Conservation (phyloP, 2,113 vertebrate species). For the Periophthalmodon schlosseri region DNA sequence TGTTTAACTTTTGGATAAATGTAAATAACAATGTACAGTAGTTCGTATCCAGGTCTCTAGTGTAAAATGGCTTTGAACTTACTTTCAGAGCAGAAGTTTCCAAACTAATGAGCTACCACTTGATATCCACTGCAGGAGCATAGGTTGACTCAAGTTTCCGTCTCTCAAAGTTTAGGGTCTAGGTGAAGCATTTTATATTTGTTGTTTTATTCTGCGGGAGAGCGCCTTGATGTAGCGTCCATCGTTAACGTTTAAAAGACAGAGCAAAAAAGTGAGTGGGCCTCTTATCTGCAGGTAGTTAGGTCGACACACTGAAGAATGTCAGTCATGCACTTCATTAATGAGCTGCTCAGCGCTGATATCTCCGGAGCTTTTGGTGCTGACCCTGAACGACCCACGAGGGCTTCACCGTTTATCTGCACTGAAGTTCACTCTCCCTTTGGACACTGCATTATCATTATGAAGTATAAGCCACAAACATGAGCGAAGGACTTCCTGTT, state of each 20-base stretch:
- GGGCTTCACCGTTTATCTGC: slow-evolving; percentile 40
- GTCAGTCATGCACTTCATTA: slow-evolving; percentile 34
- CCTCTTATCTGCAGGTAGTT: slow-evolving; percentile 15
- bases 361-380: slow-evolving; percentile 30
- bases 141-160: neutral
- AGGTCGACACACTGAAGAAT: slow-evolving; percentile 15
- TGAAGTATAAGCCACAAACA: slow-evolving; percentile 29
- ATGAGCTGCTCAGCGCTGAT: slow-evolving; percentile 23
- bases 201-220: neutral
- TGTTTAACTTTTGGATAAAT: too few relatives aligned
- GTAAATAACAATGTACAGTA: too few relatives aligned
- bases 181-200: neutral
- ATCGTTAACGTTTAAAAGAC: slow-evolving; percentile 1
- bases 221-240: neutral
- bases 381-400: slow-evolving; percentile 27
- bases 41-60: neutral
- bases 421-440: slow-evolving; percentile 32
- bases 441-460: slow-evolving; percentile 34
- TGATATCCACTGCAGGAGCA: neutral
- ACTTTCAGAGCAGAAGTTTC: neutral
- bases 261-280: neutral
- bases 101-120: neutral
- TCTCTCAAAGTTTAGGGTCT: neutral
- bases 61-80: neutral
- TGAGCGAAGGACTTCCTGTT: slow-evolving; percentile 18